Conservation (phyloP, 2,888 invertebrate species). For the Chloroclysta siterata region DNA sequence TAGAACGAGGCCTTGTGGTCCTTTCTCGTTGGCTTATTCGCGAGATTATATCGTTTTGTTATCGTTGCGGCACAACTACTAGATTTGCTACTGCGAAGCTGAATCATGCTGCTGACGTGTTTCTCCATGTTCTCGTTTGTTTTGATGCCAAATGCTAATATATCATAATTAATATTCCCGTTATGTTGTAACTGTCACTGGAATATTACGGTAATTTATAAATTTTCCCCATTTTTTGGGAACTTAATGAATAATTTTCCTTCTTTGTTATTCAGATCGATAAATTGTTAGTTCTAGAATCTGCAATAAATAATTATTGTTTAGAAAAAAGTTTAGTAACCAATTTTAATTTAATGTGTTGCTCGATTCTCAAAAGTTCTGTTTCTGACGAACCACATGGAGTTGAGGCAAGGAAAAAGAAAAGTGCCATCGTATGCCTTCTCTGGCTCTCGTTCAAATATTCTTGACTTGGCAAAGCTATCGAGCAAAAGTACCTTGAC, state of each 20-base stretch:
- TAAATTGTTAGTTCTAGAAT: slow-evolving; percentile 4
- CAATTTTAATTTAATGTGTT: too few species aligned
- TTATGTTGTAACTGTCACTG: neutral
- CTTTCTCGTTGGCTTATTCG: slow-evolving; percentile 1
- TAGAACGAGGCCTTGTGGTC: slow-evolving; percentile 1
- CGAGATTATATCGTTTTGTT: slow-evolving; percentile 9
- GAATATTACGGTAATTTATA: neutral
- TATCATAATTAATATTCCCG: neutral
- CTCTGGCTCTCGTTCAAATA: too few species aligned
- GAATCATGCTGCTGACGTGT: neutral
- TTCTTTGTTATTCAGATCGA: neutral
- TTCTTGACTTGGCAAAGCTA: too few species aligned
- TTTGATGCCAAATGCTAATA: neutral
- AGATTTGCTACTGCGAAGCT: slow-evolving; percentile 7
- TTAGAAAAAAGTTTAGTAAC: neutral
- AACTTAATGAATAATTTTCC: slow-evolving; percentile 3
- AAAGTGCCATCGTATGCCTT: too few species aligned
- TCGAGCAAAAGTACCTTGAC: too few species aligned
- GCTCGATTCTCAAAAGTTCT: too few species aligned
- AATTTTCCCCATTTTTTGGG: neutral
- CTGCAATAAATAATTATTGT: slow-evolving; percentile 9
- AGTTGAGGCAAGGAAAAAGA: too few species aligned
- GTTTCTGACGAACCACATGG: too few species aligned
- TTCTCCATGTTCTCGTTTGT: slow-evolving; percentile 25
- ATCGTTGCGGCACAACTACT: slow-evolving; percentile 2